A percentile compares a stretch with the other conserved stretches of the same genome.
phyloP scores from a whole-genome alignment of 2,113 vertebrate genomes.

The Castor canadensis region DNA sequence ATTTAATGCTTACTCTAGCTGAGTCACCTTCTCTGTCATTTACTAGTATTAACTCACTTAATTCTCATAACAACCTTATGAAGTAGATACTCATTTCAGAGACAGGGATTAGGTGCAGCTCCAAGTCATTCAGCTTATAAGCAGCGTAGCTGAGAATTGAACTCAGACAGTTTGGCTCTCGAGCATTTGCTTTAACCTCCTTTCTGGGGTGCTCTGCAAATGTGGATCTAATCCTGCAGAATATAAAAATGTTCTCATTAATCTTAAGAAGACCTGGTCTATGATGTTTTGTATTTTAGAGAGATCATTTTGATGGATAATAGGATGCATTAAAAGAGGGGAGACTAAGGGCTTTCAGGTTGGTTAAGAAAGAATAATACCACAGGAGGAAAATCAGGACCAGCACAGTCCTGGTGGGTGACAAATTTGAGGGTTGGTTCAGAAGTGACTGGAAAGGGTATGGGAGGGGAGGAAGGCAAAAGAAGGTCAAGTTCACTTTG shows the following conservation, averaged over 20 bases:
- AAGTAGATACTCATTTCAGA: background rate
- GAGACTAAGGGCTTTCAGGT: background rate
- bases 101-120: background rate
- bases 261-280: background rate
- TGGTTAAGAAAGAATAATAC: background rate
- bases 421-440: background rate
- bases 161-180: background rate
- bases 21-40: background rate
- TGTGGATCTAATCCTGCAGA: background rate
- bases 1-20: rapidly evolving
- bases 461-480: background rate
- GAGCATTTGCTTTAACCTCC: background rate
- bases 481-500: background rate
- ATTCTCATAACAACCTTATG: background rate
- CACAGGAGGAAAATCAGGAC: background rate
- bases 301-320: background rate
- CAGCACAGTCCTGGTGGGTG: background rate
- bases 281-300: background rate
- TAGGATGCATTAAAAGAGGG: background rate
- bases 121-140: background rate
- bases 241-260: background rate
- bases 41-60: background rate
- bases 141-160: background rate
- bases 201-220: background rate
- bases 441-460: background rate